These are phyloP conservation scores for Callionymus lyra DNA, from an alignment of 2,113 vertebrate genomes.

Conservation along the genomic window DNA sequence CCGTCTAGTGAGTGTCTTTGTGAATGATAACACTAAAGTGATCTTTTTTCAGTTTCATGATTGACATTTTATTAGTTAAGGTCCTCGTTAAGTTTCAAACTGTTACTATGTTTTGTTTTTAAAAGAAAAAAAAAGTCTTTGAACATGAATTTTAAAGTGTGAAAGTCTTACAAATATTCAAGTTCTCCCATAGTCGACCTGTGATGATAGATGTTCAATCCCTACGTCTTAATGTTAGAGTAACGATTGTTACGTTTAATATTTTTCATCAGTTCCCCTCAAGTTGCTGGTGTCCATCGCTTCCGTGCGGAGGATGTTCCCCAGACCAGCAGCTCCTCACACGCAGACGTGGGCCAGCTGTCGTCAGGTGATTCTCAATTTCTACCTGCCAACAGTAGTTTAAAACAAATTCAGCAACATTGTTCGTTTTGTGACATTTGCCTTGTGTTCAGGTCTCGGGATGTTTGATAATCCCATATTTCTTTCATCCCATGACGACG, in stretches of 20 bases:
- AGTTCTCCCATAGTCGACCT: background rate
- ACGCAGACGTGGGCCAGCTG: slow-evolving; percentile 88
- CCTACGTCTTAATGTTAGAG: background rate
- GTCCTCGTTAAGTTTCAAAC: too few species aligned
- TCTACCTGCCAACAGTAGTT: background rate
- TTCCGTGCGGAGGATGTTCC: slow-evolving; percentile 90
- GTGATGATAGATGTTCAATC: background rate
- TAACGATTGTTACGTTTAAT: background rate
- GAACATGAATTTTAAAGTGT: too few species aligned
- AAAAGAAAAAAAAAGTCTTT: background rate
- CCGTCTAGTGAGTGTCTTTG: slow-evolving; percentile 80
- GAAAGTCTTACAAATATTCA: too few species aligned
- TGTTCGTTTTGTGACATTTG: background rate
- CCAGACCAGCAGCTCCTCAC: slow-evolving; percentile 84
- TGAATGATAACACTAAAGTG: background rate
- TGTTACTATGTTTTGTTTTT: too few species aligned
- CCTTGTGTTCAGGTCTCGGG: slow-evolving; percentile 75
- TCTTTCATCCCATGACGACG: slow-evolving; percentile 80
- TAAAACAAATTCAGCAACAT: background rate
- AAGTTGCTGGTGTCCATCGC: slow-evolving; percentile 84
- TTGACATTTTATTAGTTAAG: background rate
- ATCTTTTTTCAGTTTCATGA: background rate
- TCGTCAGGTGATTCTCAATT: slow-evolving; percentile 80
- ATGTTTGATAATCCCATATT: slow-evolving; percentile 88
- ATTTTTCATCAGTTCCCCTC: slow-evolving; percentile 76